Percentiles rank a stretch among this genome's conserved stretches.
phyloP scores from a whole-genome alignment of 2,888 invertebrate species.

The Pseudanteris insignis region DNA sequence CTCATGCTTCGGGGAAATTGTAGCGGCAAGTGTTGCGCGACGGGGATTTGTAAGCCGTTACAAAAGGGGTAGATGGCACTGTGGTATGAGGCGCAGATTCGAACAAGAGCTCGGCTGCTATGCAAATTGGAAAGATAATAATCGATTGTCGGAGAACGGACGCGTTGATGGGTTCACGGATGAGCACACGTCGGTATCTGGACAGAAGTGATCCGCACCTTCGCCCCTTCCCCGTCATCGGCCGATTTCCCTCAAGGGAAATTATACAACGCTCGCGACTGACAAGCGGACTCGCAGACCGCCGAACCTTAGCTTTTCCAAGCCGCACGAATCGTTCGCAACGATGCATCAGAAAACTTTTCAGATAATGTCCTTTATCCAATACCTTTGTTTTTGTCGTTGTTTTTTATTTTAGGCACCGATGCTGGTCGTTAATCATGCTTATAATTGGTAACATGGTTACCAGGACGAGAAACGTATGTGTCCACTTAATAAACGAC shows the following conservation, averaged over 20 bases:
- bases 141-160: constrained; percentile 64
- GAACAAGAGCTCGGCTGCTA: constrained; percentile 61
- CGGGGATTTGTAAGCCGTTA: constrained; percentile 57
- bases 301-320: constrained; percentile 60
- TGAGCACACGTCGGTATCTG: constrained; percentile 57
- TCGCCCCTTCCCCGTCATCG: constrained; percentile 48
- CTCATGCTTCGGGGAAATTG: too few relatives aligned
- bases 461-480: too few relatives aligned
- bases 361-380: constrained; percentile 31
- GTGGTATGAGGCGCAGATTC: constrained; percentile 55
- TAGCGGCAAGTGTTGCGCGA: constrained; percentile 36
- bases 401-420: too few relatives aligned
- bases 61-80: constrained; percentile 52
- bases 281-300: constrained; percentile 52
- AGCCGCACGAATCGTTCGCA: constrained; percentile 42
- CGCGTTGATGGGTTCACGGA: constrained; percentile 62
- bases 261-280: constrained; percentile 63
- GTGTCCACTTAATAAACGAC: too few relatives aligned
- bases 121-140: constrained; percentile 67
- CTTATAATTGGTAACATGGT: too few relatives aligned
- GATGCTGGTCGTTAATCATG: too few relatives aligned
- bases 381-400: constrained; percentile 6
- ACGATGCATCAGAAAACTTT: constrained; percentile 35
- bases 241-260: constrained; percentile 67
- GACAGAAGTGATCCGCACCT: constrained; percentile 51